Conservation (phyloP, 2,888 invertebrate genomes). For the Oligia fasciuncula region DNA sequence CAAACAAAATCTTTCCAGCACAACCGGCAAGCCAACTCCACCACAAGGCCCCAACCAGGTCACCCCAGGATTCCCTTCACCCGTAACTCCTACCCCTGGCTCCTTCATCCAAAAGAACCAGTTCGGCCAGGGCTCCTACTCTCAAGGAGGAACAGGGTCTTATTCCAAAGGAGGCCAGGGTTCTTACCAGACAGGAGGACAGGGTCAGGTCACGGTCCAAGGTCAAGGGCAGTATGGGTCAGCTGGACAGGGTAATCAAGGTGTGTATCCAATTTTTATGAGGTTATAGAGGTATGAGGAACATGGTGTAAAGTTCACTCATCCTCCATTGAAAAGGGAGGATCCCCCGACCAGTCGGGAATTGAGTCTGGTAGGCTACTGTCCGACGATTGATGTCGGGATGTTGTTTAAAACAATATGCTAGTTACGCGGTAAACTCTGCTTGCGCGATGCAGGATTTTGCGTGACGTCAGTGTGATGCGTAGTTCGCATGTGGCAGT, state of each 20-base stretch:
- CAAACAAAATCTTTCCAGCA: constrained; percentile 43
- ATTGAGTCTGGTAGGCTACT: no score
- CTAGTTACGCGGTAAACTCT: no score
- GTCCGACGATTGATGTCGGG: no score
- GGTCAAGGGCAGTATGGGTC: constrained; percentile 33
- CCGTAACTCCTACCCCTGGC: constrained; percentile 58
- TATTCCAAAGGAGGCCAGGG: constrained; percentile 70
- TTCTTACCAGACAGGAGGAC: constrained; percentile 58
- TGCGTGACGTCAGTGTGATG: no score
- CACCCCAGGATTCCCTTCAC: constrained; percentile 74
- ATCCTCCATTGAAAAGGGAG: no score
- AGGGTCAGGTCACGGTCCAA: constrained; percentile 65
- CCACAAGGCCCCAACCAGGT: constrained; percentile 76
- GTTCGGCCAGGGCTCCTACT: constrained; percentile 57
- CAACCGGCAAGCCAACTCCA: constrained; percentile 69
- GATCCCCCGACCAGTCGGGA: no score
- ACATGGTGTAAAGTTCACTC: no score
- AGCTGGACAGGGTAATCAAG: constrained; percentile 37
- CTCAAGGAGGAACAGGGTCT: constrained; percentile 70
- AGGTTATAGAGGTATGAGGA: no score
- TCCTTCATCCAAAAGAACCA: constrained; percentile 72
- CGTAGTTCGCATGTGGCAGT: no score
- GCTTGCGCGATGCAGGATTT: no score
- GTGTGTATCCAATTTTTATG: constrained; percentile 11
- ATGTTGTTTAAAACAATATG: no score